Evolutionary conservation across 2,113 vertebrate genomes (phyloP).

Genomic region (Rhinichthys klamathensis): DNA sequence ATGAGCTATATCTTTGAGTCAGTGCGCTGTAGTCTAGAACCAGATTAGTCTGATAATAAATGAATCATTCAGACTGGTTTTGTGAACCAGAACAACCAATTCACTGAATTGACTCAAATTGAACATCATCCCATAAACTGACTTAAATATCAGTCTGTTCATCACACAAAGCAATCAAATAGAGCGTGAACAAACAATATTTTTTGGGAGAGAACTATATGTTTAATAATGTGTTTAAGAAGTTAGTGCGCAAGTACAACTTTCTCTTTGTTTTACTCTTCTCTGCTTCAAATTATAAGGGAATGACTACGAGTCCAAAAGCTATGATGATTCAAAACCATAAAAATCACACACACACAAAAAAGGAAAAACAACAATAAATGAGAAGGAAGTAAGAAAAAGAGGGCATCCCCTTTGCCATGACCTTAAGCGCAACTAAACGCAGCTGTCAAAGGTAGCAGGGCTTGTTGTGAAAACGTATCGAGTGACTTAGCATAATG

Average conservation of each 20-base stretch:
- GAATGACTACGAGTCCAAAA: background rate
- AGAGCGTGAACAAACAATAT: background rate
- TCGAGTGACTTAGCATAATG: conserved; percentile 79
- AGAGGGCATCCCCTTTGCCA: conserved; percentile 70
- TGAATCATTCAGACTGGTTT: background rate
- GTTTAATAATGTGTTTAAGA: background rate
- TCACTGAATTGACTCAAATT: background rate
- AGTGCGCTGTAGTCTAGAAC: background rate
- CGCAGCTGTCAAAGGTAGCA: conserved; percentile 72
- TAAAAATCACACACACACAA: background rate
- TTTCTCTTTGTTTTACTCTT: background rate
- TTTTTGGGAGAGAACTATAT: no score
- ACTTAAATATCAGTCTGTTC: no score
- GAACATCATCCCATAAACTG: no score
- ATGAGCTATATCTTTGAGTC: background rate
- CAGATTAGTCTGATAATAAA: background rate
- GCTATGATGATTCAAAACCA: conserved; percentile 1
- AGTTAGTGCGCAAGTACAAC: background rate
- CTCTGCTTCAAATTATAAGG: background rate
- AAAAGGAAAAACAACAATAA: background rate
- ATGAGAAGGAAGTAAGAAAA: conserved; percentile 46
- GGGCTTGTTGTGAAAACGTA: conserved; percentile 67
- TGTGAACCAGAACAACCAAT: background rate
- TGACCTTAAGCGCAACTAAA: conserved; percentile 77
- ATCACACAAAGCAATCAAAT: background rate